Conservation (phyloP, 2,113 vertebrate genomes). For the Toxostoma redivivum region DNA sequence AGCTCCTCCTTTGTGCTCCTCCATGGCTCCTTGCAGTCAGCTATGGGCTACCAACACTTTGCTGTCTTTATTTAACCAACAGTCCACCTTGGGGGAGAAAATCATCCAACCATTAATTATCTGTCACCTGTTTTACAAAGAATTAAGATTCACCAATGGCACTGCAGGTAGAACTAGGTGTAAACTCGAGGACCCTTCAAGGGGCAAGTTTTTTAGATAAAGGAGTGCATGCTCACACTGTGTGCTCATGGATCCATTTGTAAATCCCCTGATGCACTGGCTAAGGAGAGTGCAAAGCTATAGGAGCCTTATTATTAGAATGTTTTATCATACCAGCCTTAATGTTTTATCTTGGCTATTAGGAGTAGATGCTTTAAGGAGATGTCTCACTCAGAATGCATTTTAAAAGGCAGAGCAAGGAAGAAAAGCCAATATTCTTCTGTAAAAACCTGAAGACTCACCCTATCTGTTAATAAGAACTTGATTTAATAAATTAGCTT, state of each 20-base stretch:
- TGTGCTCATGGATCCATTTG: background rate
- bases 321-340: background rate
- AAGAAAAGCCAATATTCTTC: background rate
- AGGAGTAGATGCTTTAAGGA: background rate
- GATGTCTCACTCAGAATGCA: background rate
- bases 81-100: background rate
- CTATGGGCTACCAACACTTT: background rate
- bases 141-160: background rate
- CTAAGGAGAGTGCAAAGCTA: background rate
- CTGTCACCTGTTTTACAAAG: background rate
- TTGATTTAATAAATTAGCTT: conserved; percentile 32
- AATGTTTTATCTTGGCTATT: background rate
- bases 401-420: background rate
- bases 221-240: background rate
- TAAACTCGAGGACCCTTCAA: background rate
- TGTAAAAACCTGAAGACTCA: background rate
- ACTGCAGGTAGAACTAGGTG: background rate
- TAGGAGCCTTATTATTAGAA: background rate
- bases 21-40: background rate
- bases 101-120: background rate
- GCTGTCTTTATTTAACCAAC: background rate
- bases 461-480: background rate
- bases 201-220: background rate
- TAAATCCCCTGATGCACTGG: background rate
- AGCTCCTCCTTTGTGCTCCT: background rate